Evolutionary conservation across 2,888 invertebrate genomes (phyloP).

Genomic region (Oeneis ivallda): DNA sequence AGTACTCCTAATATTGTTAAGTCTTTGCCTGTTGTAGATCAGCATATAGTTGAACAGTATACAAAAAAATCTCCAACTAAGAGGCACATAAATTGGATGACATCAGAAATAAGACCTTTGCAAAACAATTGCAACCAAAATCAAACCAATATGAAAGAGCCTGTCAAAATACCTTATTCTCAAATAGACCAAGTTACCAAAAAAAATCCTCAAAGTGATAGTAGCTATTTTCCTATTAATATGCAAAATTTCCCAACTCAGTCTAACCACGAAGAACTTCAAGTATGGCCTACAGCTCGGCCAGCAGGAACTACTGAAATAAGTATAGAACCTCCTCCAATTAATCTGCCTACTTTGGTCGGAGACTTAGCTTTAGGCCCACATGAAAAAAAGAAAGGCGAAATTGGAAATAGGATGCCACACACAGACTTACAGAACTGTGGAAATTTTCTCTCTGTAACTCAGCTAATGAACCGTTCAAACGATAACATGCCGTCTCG

Average conservation of each 20-base stretch:
- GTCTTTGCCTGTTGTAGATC: slow-evolving; percentile 49
- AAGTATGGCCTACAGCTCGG: slow-evolving; percentile 71
- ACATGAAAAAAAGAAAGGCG: slow-evolving; percentile 73
- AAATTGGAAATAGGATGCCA: slow-evolving; percentile 54
- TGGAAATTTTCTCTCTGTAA: slow-evolving; percentile 73
- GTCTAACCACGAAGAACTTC: slow-evolving; percentile 66
- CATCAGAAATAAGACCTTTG: slow-evolving; percentile 71
- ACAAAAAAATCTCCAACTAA: slow-evolving; percentile 73
- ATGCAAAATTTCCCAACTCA: slow-evolving; percentile 71
- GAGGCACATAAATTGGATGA: slow-evolving; percentile 80
- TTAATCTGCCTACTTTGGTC: slow-evolving; percentile 72
- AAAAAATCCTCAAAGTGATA: slow-evolving; percentile 64
- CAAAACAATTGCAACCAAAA: slow-evolving; percentile 61
- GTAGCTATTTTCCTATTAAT: slow-evolving; percentile 70
- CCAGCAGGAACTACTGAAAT: slow-evolving; percentile 74
- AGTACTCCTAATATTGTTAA: slow-evolving; percentile 52
- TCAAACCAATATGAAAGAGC: slow-evolving; percentile 58
- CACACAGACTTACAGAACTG: slow-evolving; percentile 69
- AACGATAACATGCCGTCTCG: slow-evolving; percentile 64
- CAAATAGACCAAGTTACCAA: slow-evolving; percentile 56
- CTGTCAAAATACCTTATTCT: slow-evolving; percentile 56
- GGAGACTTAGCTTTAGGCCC: slow-evolving; percentile 75
- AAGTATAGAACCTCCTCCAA: slow-evolving; percentile 75
- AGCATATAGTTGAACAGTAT: slow-evolving; percentile 65
- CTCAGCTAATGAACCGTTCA: slow-evolving; percentile 75